phyloP scores from a whole-genome alignment of 1,140 invertebrate genomes.

The Pemphigus obesinymphae region DNA sequence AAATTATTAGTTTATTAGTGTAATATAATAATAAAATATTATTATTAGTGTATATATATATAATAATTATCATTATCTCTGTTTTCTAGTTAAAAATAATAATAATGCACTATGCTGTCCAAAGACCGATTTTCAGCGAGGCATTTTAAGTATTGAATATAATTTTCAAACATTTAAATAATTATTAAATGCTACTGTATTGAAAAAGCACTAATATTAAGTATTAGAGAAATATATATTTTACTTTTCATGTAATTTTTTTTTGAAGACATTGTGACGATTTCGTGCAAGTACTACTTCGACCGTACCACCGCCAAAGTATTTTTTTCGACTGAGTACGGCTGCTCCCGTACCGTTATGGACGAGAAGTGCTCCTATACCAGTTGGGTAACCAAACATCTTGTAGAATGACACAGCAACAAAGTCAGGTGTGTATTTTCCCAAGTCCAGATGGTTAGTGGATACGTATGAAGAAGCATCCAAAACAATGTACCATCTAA shows the following conservation, averaged over 20 bases:
- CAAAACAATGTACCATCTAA: conserved; percentile 73
- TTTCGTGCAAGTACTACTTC: conserved; percentile 68
- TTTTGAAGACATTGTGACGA: conserved; percentile 65
- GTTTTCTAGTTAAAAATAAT: no score
- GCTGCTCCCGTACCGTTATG: conserved; percentile 61
- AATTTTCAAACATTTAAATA: no score
- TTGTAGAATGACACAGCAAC: conserved; percentile 93
- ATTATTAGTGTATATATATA: no score
- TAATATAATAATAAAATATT: no score
- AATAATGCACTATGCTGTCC: no score
- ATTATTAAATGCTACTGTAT: no score
- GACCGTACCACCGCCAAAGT: conserved; percentile 90
- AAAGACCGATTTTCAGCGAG: no score
- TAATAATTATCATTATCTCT: no score
- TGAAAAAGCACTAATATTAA: no score
- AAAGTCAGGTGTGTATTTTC: conserved; percentile 74
- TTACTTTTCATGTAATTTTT: conserved; percentile 66
- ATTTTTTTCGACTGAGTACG: conserved; percentile 61
- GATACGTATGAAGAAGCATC: conserved; percentile 81
- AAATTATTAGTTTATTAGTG: no score
- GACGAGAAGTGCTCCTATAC: conserved; percentile 81
- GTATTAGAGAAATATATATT: no score
- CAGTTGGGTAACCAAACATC: conserved; percentile 96
- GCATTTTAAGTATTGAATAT: no score
- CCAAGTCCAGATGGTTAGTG: conserved; percentile 75